A percentile compares a stretch with the other conserved stretches of the same genome.
phyloP scores from a whole-genome alignment of 2,888 invertebrate genomes.

The Stomorhina lunata region DNA sequence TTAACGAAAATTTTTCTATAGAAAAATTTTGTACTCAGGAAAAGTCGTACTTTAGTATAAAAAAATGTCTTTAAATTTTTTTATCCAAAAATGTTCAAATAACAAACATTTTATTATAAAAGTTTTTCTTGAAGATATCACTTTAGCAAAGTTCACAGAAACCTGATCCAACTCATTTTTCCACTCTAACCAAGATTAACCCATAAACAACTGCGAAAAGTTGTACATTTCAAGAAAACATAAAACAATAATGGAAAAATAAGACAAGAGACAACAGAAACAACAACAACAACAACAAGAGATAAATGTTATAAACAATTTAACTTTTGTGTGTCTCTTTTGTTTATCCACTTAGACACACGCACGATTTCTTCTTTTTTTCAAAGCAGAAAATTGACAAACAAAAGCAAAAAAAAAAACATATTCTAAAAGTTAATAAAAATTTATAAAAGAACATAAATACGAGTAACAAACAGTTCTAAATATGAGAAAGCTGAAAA shows the following conservation, averaged over 20 bases:
- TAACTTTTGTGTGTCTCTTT: background rate
- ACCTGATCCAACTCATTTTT: too few species aligned
- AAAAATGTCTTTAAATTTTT: too few species aligned
- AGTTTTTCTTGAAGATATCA: too few species aligned
- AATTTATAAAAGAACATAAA: conserved; percentile 6
- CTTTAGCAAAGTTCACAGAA: too few species aligned
- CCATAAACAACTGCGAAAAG: conserved; percentile 20
- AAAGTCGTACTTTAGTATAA: too few species aligned
- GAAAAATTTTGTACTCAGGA: too few species aligned
- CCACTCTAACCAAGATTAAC: too few species aligned
- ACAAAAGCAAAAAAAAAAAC: background rate
- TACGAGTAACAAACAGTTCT: background rate
- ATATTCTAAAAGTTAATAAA: conserved; percentile 15
- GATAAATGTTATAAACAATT: conserved; percentile 18
- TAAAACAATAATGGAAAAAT: background rate
- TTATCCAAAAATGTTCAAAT: too few species aligned
- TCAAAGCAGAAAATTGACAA: background rate
- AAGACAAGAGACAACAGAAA: background rate
- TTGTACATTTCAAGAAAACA: background rate
- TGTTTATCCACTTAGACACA: background rate
- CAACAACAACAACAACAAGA: background rate
- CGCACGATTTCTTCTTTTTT: background rate
- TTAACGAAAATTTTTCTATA: too few species aligned
- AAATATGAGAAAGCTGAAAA: background rate
- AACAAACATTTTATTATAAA: too few species aligned